Percentiles rank a stretch among this genome's conserved stretches.
Conservation (phyloP, 2,888 invertebrate genomes). For the Eupithecia vulgata region DNA sequence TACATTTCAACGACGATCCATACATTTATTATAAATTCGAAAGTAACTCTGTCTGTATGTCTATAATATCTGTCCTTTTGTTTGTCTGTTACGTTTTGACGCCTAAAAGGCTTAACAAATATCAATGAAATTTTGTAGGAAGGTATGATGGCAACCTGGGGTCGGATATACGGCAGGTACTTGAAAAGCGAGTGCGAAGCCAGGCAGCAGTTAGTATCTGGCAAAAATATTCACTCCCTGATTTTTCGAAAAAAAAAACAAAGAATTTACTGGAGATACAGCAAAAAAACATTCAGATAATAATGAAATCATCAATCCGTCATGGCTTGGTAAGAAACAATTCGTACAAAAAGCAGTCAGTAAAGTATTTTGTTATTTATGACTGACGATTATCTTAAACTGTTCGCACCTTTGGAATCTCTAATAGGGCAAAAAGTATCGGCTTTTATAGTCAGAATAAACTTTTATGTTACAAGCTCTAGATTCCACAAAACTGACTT, state of each 20-base stretch:
- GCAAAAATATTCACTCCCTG: neutral
- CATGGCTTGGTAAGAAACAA: constrained; percentile 15
- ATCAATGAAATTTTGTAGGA: too few relatives aligned
- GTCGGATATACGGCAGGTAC: too few relatives aligned
- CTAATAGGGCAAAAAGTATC: constrained; percentile 24
- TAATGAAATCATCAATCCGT: constrained; percentile 24
- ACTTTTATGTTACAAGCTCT: constrained; percentile 6
- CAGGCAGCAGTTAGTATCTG: too few relatives aligned
- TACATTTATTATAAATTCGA: too few relatives aligned
- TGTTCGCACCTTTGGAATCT: constrained; percentile 22
- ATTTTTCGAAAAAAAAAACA: neutral
- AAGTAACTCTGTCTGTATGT: too few relatives aligned
- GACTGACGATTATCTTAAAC: constrained; percentile 22
- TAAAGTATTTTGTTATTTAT: constrained; percentile 19
- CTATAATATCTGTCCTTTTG: too few relatives aligned
- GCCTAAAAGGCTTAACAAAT: too few relatives aligned
- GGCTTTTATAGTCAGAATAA: constrained; percentile 7
- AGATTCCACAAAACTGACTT: neutral
- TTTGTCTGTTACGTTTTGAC: too few relatives aligned
- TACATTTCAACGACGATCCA: too few relatives aligned
- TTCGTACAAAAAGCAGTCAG: constrained; percentile 20
- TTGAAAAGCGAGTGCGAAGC: too few relatives aligned
- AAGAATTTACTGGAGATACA: neutral
- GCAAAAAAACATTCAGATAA: neutral
- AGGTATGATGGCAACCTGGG: too few relatives aligned